Base-by-base conservation (phyloP, 2,888 invertebrate genomes). In the Eudemis profundana region DNA sequence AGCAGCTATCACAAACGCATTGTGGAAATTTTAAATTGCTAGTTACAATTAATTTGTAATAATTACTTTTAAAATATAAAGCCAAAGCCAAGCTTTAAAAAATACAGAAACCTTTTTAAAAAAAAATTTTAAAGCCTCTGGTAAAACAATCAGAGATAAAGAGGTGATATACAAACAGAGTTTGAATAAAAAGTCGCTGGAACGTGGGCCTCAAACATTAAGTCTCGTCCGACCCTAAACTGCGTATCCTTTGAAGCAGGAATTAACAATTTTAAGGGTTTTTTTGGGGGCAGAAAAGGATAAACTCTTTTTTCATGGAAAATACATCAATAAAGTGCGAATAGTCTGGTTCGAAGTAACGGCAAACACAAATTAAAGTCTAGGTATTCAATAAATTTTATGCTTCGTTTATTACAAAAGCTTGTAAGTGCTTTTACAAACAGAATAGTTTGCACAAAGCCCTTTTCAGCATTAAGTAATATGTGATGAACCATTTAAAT, bases 141-240 rank as follows among this genome's bases (percentile, higher is more conserved):
- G 23, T 27, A 23, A 57, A 59, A 57, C 36, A 63, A 57, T 63
- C 63, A 57, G 50, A 59, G 47, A 40, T 63, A 63, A 56, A 56
- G 33, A 60, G 61, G 33, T 60, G 49, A 49, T 50, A 42, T 44
- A 57, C 42, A 63, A 63, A 63, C 63, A 57, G 42, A n/a, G 36
- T 5, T 50, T n/a, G 27, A 38, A 56, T 56, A 50, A 63, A 64
- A 63, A 64, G 42, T 51, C 42, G 8, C 56, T 23, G 42, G 17
- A 27, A 23, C 49, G 49, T 36, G 63, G 42, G 14, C 36, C 44
- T 14, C 17, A 29, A 57, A 57, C 64, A 57, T 57, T 57, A 57
- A 64, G 56, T 57, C 49, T 21, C 21, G 50, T n/a, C 47, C 49
- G 21, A 19, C 7, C 44, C 33, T 50, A 51, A 36, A 54, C 40